Evolutionary conservation across 1,140 invertebrate genomes (phyloP).

Genomic region (Bombus pascuorum): DNA sequence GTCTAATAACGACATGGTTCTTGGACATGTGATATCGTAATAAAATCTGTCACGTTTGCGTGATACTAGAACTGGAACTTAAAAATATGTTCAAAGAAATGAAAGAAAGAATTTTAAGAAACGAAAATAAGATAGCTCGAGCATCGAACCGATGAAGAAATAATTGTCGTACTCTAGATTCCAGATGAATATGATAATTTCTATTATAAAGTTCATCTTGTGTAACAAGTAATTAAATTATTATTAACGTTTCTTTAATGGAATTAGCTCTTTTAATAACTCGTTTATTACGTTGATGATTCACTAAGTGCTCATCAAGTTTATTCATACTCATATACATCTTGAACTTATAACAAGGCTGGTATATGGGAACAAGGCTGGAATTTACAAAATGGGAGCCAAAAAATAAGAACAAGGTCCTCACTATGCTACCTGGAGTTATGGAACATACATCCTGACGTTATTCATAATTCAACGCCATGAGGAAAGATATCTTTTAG

Average conservation of each 20-base stretch:
- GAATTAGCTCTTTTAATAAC: no score
- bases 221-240: background rate
- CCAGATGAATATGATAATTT: background rate
- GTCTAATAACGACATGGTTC: background rate
- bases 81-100: background rate
- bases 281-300: background rate
- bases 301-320: background rate
- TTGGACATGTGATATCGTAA: background rate
- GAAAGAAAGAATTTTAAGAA: background rate
- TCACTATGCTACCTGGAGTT: background rate
- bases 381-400: background rate
- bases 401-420: background rate
- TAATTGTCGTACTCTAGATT: no score
- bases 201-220: background rate
- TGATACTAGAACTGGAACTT: background rate
- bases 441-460: background rate
- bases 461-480: background rate
- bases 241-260: no score
- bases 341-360: background rate
- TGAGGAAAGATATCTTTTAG: background rate
- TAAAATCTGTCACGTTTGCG: background rate
- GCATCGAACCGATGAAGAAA: no score
- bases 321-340: background rate
- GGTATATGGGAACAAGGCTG: background rate
- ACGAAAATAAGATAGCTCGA: background rate